phyloP scores from a whole-genome alignment of 2,888 invertebrate species.

The Alsophila aescularia region DNA sequence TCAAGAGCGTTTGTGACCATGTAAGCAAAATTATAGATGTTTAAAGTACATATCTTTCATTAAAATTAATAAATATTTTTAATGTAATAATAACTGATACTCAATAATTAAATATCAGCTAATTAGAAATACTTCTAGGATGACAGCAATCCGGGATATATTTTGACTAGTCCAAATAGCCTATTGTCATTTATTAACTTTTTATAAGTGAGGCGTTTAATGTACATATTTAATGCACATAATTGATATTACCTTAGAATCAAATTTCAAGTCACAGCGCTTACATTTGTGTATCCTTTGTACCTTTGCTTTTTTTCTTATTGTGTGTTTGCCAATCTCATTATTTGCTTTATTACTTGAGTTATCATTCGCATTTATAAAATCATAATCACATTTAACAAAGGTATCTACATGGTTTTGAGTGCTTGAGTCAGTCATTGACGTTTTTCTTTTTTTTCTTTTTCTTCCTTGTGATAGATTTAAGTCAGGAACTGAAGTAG shows the following conservation, averaged over 20 bases:
- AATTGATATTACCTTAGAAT: constrained; percentile 33
- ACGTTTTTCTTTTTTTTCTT: neutral
- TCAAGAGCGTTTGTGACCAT: too few relatives aligned
- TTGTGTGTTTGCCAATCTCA: constrained; percentile 8
- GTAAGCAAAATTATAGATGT: too few relatives aligned
- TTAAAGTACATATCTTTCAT: too few relatives aligned
- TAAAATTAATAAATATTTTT: too few relatives aligned
- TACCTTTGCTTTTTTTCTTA: constrained; percentile 13
- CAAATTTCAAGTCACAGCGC: constrained; percentile 40
- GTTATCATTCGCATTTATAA: neutral
- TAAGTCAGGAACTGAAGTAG: neutral
- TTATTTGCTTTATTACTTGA: neutral
- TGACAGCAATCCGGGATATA: too few relatives aligned
- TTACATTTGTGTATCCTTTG: constrained; percentile 32
- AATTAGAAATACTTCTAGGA: too few relatives aligned
- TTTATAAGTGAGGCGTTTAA: too few relatives aligned
- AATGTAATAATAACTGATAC: too few relatives aligned
- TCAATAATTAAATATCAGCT: too few relatives aligned
- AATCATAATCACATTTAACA: constrained; percentile 3
- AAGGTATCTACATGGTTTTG: constrained; percentile 5
- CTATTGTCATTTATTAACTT: too few relatives aligned
- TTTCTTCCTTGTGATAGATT: neutral
- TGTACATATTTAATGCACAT: too few relatives aligned
- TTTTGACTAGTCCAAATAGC: too few relatives aligned
- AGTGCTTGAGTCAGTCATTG: neutral